A percentile compares a stretch with the other conserved stretches of the same genome.
phyloP scores from a whole-genome alignment of 1,140 invertebrate species.

The Calliopsis andreniformis region DNA sequence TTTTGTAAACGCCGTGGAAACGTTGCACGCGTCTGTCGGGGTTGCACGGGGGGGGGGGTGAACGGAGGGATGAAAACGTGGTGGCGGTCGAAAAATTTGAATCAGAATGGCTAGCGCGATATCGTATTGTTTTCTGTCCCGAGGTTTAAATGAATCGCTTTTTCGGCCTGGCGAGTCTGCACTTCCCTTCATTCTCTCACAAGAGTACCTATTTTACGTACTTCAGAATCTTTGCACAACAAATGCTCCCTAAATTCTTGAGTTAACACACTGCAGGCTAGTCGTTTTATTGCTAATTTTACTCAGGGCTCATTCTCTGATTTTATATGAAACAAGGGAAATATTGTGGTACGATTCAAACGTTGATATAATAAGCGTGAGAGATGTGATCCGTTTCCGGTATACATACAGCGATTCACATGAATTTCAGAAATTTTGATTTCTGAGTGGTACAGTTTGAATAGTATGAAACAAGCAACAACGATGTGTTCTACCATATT shows the following conservation, averaged over 20 bases:
- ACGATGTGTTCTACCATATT: too few relatives aligned
- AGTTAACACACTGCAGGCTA: too few relatives aligned
- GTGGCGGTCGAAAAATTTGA: slow-evolving; percentile 73
- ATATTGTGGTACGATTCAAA: too few relatives aligned
- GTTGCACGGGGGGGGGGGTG: not conserved
- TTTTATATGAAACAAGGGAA: too few relatives aligned
- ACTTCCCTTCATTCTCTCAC: not conserved
- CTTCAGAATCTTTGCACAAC: not conserved
- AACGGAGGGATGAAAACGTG: slow-evolving; percentile 17
- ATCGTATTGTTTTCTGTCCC: not conserved
- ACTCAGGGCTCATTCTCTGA: too few relatives aligned
- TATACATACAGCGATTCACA: too few relatives aligned
- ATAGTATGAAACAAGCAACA: too few relatives aligned
- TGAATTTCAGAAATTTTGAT: too few relatives aligned
- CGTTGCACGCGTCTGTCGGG: slow-evolving; percentile 13
- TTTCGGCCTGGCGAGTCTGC: not conserved
- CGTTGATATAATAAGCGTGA: too few relatives aligned
- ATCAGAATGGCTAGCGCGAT: slow-evolving; percentile 70
- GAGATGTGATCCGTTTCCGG: too few relatives aligned
- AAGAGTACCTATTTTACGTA: not conserved
- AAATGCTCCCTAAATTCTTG: not conserved
- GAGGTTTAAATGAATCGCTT: not conserved
- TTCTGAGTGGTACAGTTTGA: too few relatives aligned
- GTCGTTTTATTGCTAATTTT: too few relatives aligned
- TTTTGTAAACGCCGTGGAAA: slow-evolving; percentile 48